Percentiles rank a stretch among this genome's conserved stretches.
phyloP scores from a whole-genome alignment of 2,113 vertebrate genomes.

The Aptenodytes patagonicus region DNA sequence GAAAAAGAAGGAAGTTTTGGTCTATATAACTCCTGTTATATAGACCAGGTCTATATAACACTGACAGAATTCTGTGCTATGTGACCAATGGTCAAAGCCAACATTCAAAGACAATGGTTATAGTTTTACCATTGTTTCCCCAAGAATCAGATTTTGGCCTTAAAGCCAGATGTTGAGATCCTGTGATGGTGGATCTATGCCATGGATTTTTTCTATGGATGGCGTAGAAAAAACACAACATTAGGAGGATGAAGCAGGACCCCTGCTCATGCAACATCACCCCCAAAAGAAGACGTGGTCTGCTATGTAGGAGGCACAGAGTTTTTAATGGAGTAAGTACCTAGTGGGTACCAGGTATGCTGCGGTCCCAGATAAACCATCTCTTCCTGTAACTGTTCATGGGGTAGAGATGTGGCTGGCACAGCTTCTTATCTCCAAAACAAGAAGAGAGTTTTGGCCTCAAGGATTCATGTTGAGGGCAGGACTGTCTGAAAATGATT shows the following conservation, averaged over 20 bases:
- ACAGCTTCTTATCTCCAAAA: neutral
- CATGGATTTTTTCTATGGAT: too few relatives aligned
- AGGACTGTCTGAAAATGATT: neutral
- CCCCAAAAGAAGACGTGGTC: neutral
- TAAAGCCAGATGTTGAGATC: neutral
- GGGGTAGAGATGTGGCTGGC: neutral
- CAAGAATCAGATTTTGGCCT: neutral
- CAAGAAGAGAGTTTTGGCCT: neutral
- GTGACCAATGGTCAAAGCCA: neutral
- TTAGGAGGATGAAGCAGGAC: neutral
- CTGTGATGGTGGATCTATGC: neutral
- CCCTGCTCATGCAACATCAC: neutral
- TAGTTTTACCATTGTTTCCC: neutral
- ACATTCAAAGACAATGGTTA: neutral
- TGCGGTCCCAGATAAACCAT: neutral
- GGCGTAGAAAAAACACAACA: neutral
- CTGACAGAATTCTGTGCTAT: neutral
- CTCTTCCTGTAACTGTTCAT: neutral
- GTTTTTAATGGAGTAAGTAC: too few relatives aligned
- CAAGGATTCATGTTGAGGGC: neutral
- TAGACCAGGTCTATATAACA: too few relatives aligned
- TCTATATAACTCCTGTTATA: neutral
- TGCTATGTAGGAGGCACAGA: neutral
- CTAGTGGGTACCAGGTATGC: too few relatives aligned
- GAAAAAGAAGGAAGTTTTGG: neutral